Evolutionary conservation across 2,113 vertebrate species (phyloP).

Genomic region (Elanus axillaris): DNA sequence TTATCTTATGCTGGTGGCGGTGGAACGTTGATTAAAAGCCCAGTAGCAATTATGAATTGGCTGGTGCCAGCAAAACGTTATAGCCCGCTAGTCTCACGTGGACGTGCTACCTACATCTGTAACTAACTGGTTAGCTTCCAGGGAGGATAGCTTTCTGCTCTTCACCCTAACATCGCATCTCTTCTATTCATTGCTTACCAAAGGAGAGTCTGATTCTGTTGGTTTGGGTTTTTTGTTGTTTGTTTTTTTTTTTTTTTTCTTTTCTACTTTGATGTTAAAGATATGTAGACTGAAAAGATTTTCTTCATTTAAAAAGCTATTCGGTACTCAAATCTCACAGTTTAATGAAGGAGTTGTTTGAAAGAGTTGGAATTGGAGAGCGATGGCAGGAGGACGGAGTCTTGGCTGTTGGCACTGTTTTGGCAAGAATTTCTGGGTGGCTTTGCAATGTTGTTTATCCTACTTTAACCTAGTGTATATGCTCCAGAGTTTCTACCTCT

Average conservation of each 20-base stretch:
- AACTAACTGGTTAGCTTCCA: neutral
- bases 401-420: neutral
- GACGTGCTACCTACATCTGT: neutral
- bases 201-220: neutral
- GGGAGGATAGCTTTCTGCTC: neutral
- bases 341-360: neutral
- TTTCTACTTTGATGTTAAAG: neutral
- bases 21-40: neutral
- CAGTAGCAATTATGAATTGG: neutral
- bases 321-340: neutral
- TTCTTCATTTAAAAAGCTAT: neutral
- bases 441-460: neutral
- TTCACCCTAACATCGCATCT: accelerated
- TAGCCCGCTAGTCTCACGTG: neutral
- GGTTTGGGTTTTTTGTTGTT: neutral
- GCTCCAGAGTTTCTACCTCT: neutral
- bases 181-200: neutral
- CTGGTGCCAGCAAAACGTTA: neutral
- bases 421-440: neutral
- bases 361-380: neutral
- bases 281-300: neutral
- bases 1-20: neutral
- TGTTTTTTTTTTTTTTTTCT: neutral
- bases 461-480: accelerated
- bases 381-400: neutral